phyloP scores from a whole-genome alignment of 2,888 invertebrate genomes.

The Euproctis similis region DNA sequence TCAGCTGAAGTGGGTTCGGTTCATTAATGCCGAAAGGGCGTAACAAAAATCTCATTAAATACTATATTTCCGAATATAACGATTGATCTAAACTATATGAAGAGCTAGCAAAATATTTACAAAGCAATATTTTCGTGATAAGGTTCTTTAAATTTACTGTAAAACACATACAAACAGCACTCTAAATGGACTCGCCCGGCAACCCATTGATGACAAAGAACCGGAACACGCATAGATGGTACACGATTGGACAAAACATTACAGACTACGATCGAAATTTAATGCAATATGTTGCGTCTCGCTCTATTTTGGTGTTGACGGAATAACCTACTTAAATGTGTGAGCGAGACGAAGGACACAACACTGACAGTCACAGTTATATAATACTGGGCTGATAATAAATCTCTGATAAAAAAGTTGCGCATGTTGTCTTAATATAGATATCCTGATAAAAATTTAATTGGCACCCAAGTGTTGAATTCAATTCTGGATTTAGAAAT shows the following conservation, averaged over 20 bases:
- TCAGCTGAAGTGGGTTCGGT: slow-evolving; percentile 72
- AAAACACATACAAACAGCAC: slow-evolving; percentile 50
- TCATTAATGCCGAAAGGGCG: slow-evolving; percentile 61
- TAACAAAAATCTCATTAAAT: slow-evolving; percentile 45
- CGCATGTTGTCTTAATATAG: too few relatives aligned
- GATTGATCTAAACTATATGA: slow-evolving; percentile 15
- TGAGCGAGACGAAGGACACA: slow-evolving; percentile 37
- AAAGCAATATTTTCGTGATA: slow-evolving; percentile 21
- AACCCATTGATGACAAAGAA: slow-evolving; percentile 84
- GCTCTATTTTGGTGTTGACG: slow-evolving; percentile 27
- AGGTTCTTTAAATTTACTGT: slow-evolving; percentile 41
- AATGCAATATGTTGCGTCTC: slow-evolving; percentile 56
- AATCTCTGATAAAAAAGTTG: slow-evolving; percentile 70
- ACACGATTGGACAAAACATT: slow-evolving; percentile 77
- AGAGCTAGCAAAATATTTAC: slow-evolving; percentile 13
- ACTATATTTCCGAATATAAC: slow-evolving; percentile 26
- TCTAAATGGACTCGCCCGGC: slow-evolving; percentile 77
- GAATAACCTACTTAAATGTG: slow-evolving; percentile 25
- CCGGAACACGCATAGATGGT: slow-evolving; percentile 77
- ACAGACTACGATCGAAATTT: slow-evolving; percentile 72
- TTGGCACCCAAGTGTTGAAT: too few relatives aligned
- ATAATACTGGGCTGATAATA: slow-evolving; percentile 67
- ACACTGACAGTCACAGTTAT: slow-evolving; percentile 62
- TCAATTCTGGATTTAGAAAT: too few relatives aligned
- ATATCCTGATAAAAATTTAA: too few relatives aligned